phyloP scores from a whole-genome alignment of 1,140 invertebrate genomes.

The Ectropis grisescens region DNA sequence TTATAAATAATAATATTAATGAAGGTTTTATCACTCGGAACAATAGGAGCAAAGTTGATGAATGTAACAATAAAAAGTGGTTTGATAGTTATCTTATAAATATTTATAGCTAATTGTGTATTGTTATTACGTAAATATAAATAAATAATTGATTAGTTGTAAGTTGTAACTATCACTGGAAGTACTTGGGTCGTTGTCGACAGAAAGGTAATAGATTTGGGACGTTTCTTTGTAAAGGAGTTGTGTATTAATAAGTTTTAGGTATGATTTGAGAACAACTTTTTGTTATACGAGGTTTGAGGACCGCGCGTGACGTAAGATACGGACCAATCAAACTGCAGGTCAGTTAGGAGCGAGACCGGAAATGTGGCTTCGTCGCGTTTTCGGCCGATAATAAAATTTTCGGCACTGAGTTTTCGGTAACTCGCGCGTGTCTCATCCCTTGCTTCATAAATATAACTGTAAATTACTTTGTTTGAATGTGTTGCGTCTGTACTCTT shows the following conservation, averaged over 20 bases:
- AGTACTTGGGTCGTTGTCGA: constrained; percentile 45
- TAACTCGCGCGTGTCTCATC: no score
- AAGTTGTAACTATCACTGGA: constrained; percentile 62
- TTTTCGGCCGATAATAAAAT: no score
- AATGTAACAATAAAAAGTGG: constrained; percentile 61
- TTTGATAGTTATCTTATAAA: constrained; percentile 68
- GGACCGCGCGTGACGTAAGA: no score
- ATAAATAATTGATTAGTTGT: constrained; percentile 67
- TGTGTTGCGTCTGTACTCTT: constrained; percentile 33
- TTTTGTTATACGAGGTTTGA: constrained; percentile 17
- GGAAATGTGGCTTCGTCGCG: not conserved
- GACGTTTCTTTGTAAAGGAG: constrained; percentile 41
- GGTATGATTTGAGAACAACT: constrained; percentile 7
- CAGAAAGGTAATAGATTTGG: constrained; percentile 28
- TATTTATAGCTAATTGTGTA: constrained; percentile 70
- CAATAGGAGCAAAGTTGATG: constrained; percentile 39
- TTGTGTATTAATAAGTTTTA: constrained; percentile 45
- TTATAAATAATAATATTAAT: constrained; percentile 27
- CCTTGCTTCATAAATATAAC: no score
- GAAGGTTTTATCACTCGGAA: constrained; percentile 41
- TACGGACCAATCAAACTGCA: no score
- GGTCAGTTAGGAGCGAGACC: constrained; percentile 2
- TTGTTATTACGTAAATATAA: constrained; percentile 69
- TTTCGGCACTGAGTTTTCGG: no score
- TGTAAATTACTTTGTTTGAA: constrained; percentile 2